Percentiles rank a stretch among this genome's conserved stretches.
These are phyloP conservation scores for Pseudopleuronectes americanus DNA, from an alignment of 2,797 vertebrate genomes.

Conservation along the genomic window DNA sequence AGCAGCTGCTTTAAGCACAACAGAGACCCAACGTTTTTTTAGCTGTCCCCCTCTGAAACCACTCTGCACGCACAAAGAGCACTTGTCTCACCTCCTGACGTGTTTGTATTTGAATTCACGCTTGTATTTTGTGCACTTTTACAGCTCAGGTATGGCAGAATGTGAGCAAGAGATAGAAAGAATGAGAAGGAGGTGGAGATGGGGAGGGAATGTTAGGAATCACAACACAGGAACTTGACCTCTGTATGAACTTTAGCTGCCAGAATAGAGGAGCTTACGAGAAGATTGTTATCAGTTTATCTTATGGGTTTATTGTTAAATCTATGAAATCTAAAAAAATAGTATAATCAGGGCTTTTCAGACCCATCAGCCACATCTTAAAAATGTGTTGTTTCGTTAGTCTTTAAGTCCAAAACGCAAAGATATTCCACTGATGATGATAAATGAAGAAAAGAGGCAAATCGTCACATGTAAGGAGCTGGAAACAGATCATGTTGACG, in stretches of 20 bases:
- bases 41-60: conserved; percentile 62
- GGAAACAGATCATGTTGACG: neutral
- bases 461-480: neutral
- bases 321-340: neutral
- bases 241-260: conserved; percentile 66
- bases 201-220: conserved; percentile 58
- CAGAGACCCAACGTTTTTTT: conserved; percentile 72
- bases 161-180: conserved; percentile 38
- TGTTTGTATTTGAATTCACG: conserved; percentile 68
- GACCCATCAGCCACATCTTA: no score
- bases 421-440: neutral
- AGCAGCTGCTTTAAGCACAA: conserved; percentile 62
- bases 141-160: conserved; percentile 61
- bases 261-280: conserved; percentile 20
- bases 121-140: conserved; percentile 61
- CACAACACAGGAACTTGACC: conserved; percentile 72
- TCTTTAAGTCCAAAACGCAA: neutral
- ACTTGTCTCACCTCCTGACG: conserved; percentile 49
- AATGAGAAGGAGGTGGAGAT: conserved; percentile 29
- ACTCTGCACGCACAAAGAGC: conserved; percentile 59
- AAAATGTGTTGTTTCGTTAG: neutral
- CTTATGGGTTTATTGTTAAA: neutral
- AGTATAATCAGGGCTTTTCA: neutral
- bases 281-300: neutral
- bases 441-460: neutral